These are phyloP conservation scores for Gnathonemus longibarbis DNA, from an alignment of 2,113 vertebrate genomes.

Conservation along the genomic window DNA sequence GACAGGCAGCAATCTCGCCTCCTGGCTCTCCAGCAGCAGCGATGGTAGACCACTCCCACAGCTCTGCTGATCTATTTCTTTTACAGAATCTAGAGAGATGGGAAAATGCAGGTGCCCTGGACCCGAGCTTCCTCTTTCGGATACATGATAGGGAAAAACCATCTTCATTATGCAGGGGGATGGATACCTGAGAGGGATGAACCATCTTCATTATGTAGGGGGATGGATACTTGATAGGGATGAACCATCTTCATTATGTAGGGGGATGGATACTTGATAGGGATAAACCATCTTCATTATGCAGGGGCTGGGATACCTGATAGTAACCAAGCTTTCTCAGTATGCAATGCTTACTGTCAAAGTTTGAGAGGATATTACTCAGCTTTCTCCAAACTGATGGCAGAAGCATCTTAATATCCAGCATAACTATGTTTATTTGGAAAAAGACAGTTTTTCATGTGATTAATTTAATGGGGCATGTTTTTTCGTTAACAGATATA, in stretches of 20 bases:
- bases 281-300: neutral
- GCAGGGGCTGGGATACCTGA: neutral
- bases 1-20: conserved; percentile 58
- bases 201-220: neutral
- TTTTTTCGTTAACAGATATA: neutral
- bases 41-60: conserved; percentile 51
- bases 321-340: neutral
- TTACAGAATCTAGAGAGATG: neutral
- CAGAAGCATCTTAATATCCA: neutral
- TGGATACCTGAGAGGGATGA: conserved; percentile 1
- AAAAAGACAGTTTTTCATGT: neutral
- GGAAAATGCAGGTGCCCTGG: conserved; percentile 1
- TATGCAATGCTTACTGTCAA: neutral
- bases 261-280: neutral
- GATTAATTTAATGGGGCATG: neutral
- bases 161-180: conserved; percentile 10
- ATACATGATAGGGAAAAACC: conserved; percentile 1
- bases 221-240: neutral
- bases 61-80: conserved; percentile 31
- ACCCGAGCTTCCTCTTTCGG: neutral
- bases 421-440: neutral
- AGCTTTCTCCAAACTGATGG: neutral
- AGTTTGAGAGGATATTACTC: neutral
- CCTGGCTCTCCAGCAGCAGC: conserved; percentile 48
- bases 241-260: neutral